Evolutionary conservation across 2,888 invertebrate genomes (phyloP), one percentile per base, ranked within the genome.

Genomic region (Epinotia nisella): DNA sequence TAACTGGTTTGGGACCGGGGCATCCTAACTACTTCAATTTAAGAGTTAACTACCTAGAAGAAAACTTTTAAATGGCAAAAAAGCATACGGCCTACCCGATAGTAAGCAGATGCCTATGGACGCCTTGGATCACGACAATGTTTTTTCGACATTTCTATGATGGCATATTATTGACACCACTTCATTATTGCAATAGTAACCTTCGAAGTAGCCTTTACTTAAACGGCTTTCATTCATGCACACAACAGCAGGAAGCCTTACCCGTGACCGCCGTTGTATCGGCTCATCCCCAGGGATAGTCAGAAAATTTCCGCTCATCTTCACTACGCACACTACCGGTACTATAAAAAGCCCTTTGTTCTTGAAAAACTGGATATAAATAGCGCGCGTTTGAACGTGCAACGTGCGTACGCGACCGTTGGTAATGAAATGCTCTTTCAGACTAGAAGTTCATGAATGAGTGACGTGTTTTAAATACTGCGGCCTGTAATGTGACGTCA

Each of bases 251-350:
- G 7, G 78, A 84, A 84, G 77, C 80, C 92, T 91, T 90, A 93
- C 93, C 87, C 93, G 84, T 58, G 91, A 89, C 72, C 93, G 82
- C 77, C 82, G 85, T 77, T 90, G 89, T 73, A 93, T 90, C 29
- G 88, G 82, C 70, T 91, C 90, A 75, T 91, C 91, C 66, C 91
- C 91, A 35, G 93, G 93, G 77, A 93, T 92, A 15, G 93, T 93
- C 35, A 93, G 87, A 76, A 92, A 93, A 79, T 93, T 93, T 74
- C 93, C 92, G 85, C 93, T 93, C 93, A 93, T 93, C 84, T 87
- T 91, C 84, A 85, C 87, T 78, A 78, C 75, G 74, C 74, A 77
- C 80, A 77, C 76, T 81, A 80, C 76, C 73, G 78, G 78, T 76
- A 81, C 83, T 56, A 81, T 81, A 83, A 71, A 79, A 78, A 77